Base-by-base conservation (phyloP, 2,113 vertebrate species). In the Pluvialis apricaria region DNA sequence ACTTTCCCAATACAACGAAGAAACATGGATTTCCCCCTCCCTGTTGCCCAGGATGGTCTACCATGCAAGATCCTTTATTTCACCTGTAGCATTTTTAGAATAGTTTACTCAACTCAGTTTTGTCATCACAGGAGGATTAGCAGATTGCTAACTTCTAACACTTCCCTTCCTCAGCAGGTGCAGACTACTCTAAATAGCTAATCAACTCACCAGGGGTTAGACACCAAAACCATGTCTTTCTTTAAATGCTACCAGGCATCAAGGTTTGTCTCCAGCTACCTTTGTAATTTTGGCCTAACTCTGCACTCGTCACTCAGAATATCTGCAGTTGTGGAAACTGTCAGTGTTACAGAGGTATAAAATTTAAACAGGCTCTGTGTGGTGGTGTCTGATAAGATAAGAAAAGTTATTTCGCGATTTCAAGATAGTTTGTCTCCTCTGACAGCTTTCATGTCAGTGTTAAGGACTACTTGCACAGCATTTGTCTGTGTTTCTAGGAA, bases 301-400 rank as follows among this genome's bases (percentile, higher is more conserved):
- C 84, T 80, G 77, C 36, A 51, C 72, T 82, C 6, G 5, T 92
- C 77, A 45, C 51, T 95, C 81, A 64, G 68, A 70, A 45, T 81
- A 92, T 88, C 82, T 86, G 49, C 69, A 34, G 77, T 51, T 92
- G 94, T 91, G 73, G 69, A 84, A 88, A 86, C 83, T 15, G 65
- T n/a, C 60, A 54, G 64, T 4, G 3, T 76, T 76, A 44, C 38
- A 55, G 57, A 0, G 0, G 42, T 51, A 55, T 52, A 62, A 73
- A 86, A 91, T 38, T 66, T 65, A 52, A 76, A 82, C 57, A 81
- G 81, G 52, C 60, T 87, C 57, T 92, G 73, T 91, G 77, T 91
- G 89, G 81, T 94, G 52, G 91, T 87, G 71, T 64, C 89, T 91
- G 96, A 94, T 95, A 94, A 96, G 93, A 91, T 68, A 94, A 87